A percentile compares a stretch with the other conserved stretches of the same genome.
Conservation (phyloP, 2,888 invertebrate genomes). For the Schizaphis graminum region DNA sequence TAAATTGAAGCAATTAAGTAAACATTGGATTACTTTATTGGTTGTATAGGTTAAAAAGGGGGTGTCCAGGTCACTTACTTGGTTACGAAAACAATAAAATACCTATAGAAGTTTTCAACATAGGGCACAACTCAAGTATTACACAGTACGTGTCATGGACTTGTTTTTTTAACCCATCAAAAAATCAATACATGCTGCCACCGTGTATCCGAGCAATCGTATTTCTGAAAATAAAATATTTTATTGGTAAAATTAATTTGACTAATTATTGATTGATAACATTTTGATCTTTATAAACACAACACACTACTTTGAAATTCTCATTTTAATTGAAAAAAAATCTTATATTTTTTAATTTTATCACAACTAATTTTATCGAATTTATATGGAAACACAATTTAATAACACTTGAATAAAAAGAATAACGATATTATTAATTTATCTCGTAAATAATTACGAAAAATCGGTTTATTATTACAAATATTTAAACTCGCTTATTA, state of each 20-base stretch:
- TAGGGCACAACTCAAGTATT: conserved; percentile 20
- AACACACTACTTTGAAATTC: not conserved
- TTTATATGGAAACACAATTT: not conserved
- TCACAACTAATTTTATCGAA: not conserved
- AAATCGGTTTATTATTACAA: not conserved
- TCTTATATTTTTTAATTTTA: not conserved
- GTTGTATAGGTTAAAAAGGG: not conserved
- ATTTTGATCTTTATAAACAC: not conserved
- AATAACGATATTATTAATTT: not conserved
- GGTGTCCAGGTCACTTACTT: not conserved
- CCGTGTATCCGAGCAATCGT: not conserved
- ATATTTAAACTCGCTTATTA: not conserved
- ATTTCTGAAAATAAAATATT: not conserved
- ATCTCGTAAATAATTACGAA: not conserved
- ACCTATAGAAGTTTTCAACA: conserved; percentile 17
- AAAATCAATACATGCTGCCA: conserved; percentile 55
- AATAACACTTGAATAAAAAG: not conserved
- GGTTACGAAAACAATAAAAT: conserved; percentile 18
- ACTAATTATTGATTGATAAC: not conserved
- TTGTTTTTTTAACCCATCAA: conserved; percentile 44
- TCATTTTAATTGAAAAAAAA: not conserved
- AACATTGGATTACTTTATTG: not conserved
- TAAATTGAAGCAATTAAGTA: not conserved
- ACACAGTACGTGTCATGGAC: conserved; percentile 26
- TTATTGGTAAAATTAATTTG: not conserved